A percentile compares a stretch with the other conserved stretches of the same genome.
Conservation (phyloP, 2,888 invertebrate species). For the Volucella zonaria region DNA sequence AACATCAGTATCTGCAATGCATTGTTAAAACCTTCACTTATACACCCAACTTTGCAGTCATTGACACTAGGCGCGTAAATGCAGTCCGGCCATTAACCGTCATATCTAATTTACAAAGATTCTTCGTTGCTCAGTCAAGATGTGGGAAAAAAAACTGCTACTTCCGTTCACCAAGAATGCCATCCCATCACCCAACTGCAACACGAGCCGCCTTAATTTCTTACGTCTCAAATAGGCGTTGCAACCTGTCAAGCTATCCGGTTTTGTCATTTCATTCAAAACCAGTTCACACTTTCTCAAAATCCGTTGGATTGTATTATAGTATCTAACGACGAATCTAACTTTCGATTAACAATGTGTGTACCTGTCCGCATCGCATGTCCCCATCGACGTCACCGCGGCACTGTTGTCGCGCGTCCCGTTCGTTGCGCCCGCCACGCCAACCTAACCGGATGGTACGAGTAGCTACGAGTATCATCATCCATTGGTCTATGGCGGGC, state of each 20-base stretch:
- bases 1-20: no score
- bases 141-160: background rate
- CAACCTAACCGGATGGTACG: conserved; percentile 6
- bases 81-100: no score
- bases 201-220: conserved; percentile 1
- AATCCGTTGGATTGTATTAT: conserved; percentile 5
- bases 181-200: conserved; percentile 2
- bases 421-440: conserved; percentile 1
- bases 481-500: no score
- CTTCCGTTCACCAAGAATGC: conserved; percentile 30
- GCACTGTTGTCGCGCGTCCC: background rate
- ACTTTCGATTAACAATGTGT: conserved; percentile 59
- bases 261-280: conserved; percentile 29
- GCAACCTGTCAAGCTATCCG: conserved; percentile 17
- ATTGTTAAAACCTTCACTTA: no score
- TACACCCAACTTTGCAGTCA: no score
- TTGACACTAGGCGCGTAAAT: no score
- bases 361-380: conserved; percentile 45
- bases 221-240: conserved; percentile 6
- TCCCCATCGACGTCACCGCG: conserved; percentile 24
- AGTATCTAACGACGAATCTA: conserved; percentile 51
- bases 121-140: no score
- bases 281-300: conserved; percentile 66
- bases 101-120: no score
- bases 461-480: background rate